Evolutionary conservation across 1,140 invertebrate species (phyloP).

Genomic region (Ostrea denselamellosa): DNA sequence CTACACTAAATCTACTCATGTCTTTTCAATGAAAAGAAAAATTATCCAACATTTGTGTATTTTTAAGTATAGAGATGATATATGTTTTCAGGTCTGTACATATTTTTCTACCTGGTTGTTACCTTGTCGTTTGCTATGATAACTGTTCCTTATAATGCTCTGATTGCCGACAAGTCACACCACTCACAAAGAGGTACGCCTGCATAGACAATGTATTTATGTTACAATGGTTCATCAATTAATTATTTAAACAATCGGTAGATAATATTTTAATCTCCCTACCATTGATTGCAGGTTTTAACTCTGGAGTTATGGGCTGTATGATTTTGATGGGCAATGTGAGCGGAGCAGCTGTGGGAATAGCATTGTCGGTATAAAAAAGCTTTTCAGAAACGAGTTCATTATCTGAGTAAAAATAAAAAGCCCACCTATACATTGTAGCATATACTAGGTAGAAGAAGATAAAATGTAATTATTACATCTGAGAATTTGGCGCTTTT

Average conservation of each 20-base stretch:
- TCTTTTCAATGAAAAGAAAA: not conserved
- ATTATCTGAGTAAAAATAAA: no score
- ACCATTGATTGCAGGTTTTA: slow-evolving; percentile 69
- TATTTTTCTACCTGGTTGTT: slow-evolving; percentile 75
- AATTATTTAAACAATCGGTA: no score
- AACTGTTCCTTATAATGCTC: slow-evolving; percentile 75
- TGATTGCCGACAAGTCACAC: slow-evolving; percentile 77
- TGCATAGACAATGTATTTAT: not conserved
- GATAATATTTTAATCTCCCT: not conserved
- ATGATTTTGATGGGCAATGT: slow-evolving; percentile 77
- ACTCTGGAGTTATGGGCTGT: slow-evolving; percentile 77
- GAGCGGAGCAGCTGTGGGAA: slow-evolving; percentile 73
- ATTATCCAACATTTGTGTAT: not conserved
- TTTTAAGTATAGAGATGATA: no score
- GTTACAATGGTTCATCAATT: not conserved
- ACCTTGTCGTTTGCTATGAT: slow-evolving; percentile 71
- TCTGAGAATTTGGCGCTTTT: not conserved
- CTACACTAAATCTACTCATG: not conserved
- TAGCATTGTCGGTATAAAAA: slow-evolving; percentile 70
- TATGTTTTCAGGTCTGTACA: slow-evolving; percentile 73
- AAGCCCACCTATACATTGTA: no score
- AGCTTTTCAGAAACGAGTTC: no score
- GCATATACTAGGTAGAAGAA: no score
- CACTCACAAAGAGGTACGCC: slow-evolving; percentile 75
- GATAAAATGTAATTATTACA: no score